Percentiles rank a stretch among this genome's conserved stretches.
Conservation (phyloP, 2,797 vertebrate genomes). For the Rallus crepitans region DNA sequence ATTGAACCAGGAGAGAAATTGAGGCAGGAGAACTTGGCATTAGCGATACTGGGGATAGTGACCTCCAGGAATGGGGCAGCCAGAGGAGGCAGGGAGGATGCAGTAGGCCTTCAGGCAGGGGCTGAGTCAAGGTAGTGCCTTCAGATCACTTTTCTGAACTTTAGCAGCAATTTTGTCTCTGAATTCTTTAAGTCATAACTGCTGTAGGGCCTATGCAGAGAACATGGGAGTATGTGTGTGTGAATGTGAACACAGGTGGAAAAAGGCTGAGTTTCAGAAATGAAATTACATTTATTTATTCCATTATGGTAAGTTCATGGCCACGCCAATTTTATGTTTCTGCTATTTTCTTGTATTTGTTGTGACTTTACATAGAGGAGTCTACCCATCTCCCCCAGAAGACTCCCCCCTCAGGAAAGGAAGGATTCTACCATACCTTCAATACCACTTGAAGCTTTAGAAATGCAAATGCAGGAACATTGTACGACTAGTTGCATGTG, state of each 20-base stretch:
- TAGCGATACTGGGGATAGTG: not conserved
- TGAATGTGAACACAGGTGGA: not conserved
- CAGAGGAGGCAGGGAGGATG: no score
- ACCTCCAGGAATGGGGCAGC: rapidly evolving
- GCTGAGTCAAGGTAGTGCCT: not conserved
- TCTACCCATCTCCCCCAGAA: not conserved
- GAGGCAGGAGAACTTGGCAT: not conserved
- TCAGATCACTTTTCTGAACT: not conserved
- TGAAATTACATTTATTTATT: not conserved
- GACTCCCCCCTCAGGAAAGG: not conserved
- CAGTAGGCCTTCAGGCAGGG: not conserved
- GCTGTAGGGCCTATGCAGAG: not conserved
- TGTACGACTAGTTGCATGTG: not conserved
- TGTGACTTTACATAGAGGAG: not conserved
- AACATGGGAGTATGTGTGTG: not conserved
- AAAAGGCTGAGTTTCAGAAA: not conserved
- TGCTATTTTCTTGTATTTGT: not conserved
- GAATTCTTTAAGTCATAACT: not conserved
- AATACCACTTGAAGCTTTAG: not conserved
- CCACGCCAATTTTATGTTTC: not conserved
- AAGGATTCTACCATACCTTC: not conserved
- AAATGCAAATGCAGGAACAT: not conserved
- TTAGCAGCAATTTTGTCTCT: not conserved
- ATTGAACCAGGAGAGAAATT: not conserved
- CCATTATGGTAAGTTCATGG: not conserved